Evolutionary conservation across 2,888 invertebrate species (phyloP), one percentile per base, ranked within the genome.

Genomic region (Andricus quercusramuli): DNA sequence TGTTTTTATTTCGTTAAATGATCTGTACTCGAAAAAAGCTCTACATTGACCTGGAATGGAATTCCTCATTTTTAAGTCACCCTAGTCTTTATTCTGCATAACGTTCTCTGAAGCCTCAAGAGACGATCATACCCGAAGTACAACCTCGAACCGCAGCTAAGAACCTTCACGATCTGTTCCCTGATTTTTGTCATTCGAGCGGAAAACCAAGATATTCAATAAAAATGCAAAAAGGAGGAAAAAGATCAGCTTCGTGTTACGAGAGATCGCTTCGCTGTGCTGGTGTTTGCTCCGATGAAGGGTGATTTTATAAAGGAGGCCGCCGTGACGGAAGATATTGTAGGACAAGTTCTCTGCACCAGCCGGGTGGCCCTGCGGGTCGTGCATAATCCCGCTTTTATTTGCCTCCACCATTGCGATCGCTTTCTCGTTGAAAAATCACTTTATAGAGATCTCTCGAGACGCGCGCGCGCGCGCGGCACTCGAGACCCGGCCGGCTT

Each of bases 241-340:
- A 84, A 86, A 85, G 84, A 82, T 70, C 78, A 70, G 82, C 79
- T 81, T 80, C 84, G 86, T 86, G 85, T 85, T 86, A 87, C 87
- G 87, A 86, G 84, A 85, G 85, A 87, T 86, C 87, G 87, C 80
- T 83, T 79, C 84, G 82, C 82, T 82, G 83, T 82, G 85, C 83
- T 84, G 83, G 87, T 83, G 86, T 88, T 88, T 86, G 87, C 86
- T 85, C 85, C 88, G 90, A 90, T 89, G 89, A 86, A 85, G 89
- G 90, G 90, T 90, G 90, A 91, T 91, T 90, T 90, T 90, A 90
- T 91, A 91, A 91, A 91, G 91, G 91, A 89, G 89, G 86, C 91
- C 91, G 91, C 91, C 91, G 90, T 90, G 91, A 91, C 90, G 90
- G 91, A 91, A 91, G 90, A 91, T 91, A 91, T 91, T 91, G 91